Evolutionary conservation across 2,113 vertebrate genomes (phyloP).

Genomic region (Laticauda colubrina): DNA sequence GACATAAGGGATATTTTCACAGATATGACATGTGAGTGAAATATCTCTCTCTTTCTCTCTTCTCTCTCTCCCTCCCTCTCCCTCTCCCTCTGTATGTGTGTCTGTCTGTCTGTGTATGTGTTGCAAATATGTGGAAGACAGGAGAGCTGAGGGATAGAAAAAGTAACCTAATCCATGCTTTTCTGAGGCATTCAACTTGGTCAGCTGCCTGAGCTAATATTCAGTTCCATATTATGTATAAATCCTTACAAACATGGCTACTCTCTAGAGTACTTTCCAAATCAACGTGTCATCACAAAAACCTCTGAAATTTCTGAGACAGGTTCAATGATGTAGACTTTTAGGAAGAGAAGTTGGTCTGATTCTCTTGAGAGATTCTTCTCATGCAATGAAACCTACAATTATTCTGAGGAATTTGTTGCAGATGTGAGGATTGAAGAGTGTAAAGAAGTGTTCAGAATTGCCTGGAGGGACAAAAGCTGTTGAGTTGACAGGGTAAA

Average conservation of each 20-base stretch:
- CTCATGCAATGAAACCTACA: background rate
- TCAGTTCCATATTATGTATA: background rate
- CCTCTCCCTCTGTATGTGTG: too few relatives aligned
- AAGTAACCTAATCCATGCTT: background rate
- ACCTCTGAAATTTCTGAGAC: background rate
- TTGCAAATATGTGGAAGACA: background rate
- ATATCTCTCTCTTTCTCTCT: too few relatives aligned
- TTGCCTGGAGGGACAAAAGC: background rate
- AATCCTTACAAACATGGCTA: background rate
- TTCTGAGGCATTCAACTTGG: background rate
- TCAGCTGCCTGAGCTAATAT: background rate
- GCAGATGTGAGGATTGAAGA: background rate
- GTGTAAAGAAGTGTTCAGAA: background rate
- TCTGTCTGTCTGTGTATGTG: background rate
- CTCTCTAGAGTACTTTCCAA: background rate
- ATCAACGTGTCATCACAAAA: background rate
- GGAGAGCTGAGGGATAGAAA: too few relatives aligned
- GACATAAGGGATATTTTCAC: background rate
- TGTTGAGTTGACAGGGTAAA: background rate
- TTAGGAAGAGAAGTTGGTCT: background rate
- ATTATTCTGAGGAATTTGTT: background rate
- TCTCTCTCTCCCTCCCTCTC: background rate
- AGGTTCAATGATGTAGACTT: background rate
- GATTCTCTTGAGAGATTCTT: background rate
- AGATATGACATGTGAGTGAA: background rate